phyloP scores from a whole-genome alignment of 2,797 vertebrate genomes.

The Sarcophilus harrisii region DNA sequence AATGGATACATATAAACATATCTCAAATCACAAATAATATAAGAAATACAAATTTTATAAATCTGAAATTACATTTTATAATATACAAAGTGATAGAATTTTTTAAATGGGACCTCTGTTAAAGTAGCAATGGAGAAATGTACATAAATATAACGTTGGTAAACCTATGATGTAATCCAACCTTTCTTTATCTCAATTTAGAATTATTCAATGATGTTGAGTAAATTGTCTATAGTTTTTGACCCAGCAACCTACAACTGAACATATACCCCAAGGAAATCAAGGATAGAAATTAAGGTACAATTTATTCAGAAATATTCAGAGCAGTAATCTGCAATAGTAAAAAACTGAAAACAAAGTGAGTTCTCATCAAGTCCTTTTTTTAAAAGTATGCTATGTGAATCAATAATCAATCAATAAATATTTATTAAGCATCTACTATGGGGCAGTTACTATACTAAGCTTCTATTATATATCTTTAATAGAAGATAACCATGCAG shows the following conservation, averaged over 20 bases:
- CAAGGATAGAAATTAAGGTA: background rate
- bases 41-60: background rate
- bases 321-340: background rate
- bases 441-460: background rate
- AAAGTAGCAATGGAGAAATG: background rate
- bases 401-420: background rate
- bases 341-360: background rate
- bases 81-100: background rate
- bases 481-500: background rate
- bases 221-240: background rate
- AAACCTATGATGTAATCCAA: background rate
- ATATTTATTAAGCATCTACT: background rate
- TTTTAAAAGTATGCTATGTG: background rate
- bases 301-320: background rate
- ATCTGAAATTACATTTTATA: background rate
- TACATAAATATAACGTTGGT: background rate
- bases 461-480: background rate
- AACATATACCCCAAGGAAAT: background rate
- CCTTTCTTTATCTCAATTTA: background rate
- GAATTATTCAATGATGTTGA: background rate
- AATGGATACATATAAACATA: background rate
- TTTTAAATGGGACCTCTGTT: background rate
- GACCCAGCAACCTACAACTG: background rate
- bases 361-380: background rate
- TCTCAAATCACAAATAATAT: background rate